Evolutionary conservation across 2,797 vertebrate genomes (phyloP).

Genomic region (Arrhamphus sclerolepis): DNA sequence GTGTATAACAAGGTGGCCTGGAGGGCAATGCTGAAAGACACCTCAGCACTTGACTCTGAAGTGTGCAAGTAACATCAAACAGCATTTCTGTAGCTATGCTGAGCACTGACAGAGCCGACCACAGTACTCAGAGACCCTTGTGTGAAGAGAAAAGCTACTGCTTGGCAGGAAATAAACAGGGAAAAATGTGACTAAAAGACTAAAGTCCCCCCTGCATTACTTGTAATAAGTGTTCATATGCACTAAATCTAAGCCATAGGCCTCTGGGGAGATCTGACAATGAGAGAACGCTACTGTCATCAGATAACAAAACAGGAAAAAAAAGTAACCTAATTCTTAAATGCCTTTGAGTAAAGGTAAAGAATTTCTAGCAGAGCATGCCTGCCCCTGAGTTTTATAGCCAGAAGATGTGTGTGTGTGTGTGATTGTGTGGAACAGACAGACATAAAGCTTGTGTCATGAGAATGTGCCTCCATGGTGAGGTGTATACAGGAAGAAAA

Average conservation of each 20-base stretch:
- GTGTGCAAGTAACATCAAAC: slow-evolving; percentile 75
- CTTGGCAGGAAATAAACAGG: slow-evolving; percentile 57
- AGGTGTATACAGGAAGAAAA: slow-evolving; percentile 8
- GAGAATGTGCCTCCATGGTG: slow-evolving; percentile 11
- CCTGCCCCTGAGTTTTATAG: slow-evolving; percentile 10
- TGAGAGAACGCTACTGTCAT: slow-evolving; percentile 38
- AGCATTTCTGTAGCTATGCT: slow-evolving; percentile 52
- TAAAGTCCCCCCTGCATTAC: slow-evolving; percentile 32
- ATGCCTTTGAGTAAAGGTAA: slow-evolving; percentile 33
- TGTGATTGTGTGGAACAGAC: slow-evolving; percentile 9
- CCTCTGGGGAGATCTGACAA: slow-evolving; percentile 37
- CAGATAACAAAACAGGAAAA: slow-evolving; percentile 36
- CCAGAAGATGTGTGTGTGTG: slow-evolving; percentile 6
- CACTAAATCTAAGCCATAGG: slow-evolving; percentile 38
- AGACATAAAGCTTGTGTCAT: slow-evolving; percentile 8
- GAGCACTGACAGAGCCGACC: slow-evolving; percentile 64
- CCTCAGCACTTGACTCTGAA: slow-evolving; percentile 65
- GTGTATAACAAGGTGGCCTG: slow-evolving; percentile 81
- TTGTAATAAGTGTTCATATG: slow-evolving; percentile 46
- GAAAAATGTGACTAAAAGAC: slow-evolving; percentile 49
- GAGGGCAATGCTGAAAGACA: slow-evolving; percentile 80
- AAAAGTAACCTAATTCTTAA: slow-evolving; percentile 28
- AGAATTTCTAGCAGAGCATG: slow-evolving; percentile 18
- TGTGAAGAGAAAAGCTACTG: slow-evolving; percentile 46
- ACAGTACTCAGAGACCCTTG: slow-evolving; percentile 58